Evolutionary conservation across 2,113 vertebrate genomes (phyloP).

Genomic region (Oryzias javanicus): DNA sequence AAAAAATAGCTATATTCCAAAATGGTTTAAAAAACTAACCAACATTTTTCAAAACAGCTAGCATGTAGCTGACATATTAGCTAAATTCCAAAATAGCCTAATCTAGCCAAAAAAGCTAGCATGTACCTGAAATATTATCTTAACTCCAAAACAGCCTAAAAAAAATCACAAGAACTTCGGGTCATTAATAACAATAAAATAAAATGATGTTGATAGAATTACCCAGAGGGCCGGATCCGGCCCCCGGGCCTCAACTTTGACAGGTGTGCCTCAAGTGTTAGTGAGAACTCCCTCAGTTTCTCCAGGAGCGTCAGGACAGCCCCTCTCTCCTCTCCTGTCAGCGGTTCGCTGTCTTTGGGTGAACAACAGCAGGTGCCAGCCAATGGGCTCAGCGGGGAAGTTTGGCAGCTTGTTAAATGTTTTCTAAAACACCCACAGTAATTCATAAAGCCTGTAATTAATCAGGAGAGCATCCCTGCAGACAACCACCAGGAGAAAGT

Average conservation of each 20-base stretch:
- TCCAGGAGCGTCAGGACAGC: constrained; percentile 17
- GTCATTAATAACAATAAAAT: too few species aligned
- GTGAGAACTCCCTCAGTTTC: constrained; percentile 14
- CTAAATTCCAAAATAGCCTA: too few species aligned
- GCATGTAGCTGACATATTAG: too few species aligned
- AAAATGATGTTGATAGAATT: background rate
- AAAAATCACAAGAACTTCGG: too few species aligned
- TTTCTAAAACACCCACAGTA: constrained; percentile 58
- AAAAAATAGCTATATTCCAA: too few species aligned
- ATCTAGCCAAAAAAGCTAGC: too few species aligned
- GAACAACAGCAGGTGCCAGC: constrained; percentile 24
- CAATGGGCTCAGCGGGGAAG: constrained; percentile 44
- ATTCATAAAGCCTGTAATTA: constrained; percentile 58
- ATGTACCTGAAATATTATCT: too few species aligned
- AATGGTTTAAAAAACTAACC: too few species aligned
- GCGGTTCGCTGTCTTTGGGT: constrained; percentile 5
- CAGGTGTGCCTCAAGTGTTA: constrained; percentile 9
- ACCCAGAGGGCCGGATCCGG: too few species aligned
- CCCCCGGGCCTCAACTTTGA: background rate
- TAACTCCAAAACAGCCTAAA: too few species aligned
- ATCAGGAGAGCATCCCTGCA: constrained; percentile 47
- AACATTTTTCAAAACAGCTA: too few species aligned
- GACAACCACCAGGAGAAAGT: constrained; percentile 17
- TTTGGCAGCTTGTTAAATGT: constrained; percentile 65
- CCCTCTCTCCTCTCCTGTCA: background rate